These are phyloP conservation scores for Mustelus asterias DNA, from an alignment of 2,113 vertebrate genomes.

Conservation along the genomic window DNA sequence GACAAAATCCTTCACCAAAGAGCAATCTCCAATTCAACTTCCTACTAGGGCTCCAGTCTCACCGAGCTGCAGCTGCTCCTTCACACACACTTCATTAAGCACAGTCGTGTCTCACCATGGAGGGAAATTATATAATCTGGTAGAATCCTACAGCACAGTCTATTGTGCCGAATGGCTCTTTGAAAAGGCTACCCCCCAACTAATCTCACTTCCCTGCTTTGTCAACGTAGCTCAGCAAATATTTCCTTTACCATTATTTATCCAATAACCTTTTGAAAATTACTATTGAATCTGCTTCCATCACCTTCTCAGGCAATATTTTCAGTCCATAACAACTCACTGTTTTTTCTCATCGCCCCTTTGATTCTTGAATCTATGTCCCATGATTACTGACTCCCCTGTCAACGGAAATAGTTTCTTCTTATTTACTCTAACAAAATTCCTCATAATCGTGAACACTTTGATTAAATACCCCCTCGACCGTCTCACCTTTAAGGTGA, in stretches of 20 bases:
- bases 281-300: not conserved
- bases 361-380: too few species aligned
- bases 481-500: too few species aligned
- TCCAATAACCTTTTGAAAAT: not conserved
- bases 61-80: not conserved
- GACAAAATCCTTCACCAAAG: not conserved
- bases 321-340: too few species aligned
- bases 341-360: too few species aligned
- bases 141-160: not conserved
- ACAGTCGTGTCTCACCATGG: not conserved
- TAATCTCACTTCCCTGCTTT: not conserved
- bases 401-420: too few species aligned
- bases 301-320: too few species aligned
- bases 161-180: not conserved
- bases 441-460: too few species aligned
- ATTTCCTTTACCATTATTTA: not conserved
- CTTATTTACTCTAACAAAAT: too few species aligned
- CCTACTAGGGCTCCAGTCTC: not conserved
- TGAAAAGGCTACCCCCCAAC: not conserved
- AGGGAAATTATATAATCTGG: not conserved
- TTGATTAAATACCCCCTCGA: too few species aligned
- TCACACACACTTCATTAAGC: not conserved
- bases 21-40: not conserved
- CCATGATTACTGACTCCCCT: too few species aligned
- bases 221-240: not conserved